A percentile compares a stretch with the other conserved stretches of the same genome.
Evolutionary conservation across 2,113 vertebrate species (phyloP).

Genomic region (Physeter macrocephalus): DNA sequence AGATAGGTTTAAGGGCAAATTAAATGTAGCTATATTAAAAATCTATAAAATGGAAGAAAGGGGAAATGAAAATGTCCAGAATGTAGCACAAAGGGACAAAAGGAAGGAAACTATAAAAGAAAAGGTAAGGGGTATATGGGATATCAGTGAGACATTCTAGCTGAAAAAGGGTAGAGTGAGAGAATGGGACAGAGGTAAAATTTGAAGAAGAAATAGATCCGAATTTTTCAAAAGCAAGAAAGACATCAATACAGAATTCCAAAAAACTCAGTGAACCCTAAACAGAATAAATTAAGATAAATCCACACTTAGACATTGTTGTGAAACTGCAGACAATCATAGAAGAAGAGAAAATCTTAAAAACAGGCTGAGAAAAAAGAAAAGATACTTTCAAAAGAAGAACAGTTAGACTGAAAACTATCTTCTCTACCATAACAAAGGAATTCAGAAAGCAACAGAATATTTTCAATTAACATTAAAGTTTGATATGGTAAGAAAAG

Average conservation of each 20-base stretch:
- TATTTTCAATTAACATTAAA: conserved; percentile 33
- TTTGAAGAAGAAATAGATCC: not conserved
- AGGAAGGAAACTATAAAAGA: not conserved
- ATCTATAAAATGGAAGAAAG: not conserved
- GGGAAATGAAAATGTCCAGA: not conserved
- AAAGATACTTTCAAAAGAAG: not conserved
- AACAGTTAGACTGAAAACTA: not conserved
- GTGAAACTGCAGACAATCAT: not conserved
- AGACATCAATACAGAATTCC: not conserved
- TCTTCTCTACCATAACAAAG: not conserved
- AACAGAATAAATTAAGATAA: not conserved
- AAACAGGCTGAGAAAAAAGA: not conserved
- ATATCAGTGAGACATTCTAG: not conserved
- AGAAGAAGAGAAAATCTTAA: not conserved
- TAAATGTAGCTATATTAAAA: not conserved
- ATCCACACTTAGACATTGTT: not conserved
- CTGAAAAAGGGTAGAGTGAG: not conserved
- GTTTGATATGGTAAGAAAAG: not conserved
- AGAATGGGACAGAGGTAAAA: not conserved
- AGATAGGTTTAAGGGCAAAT: not conserved
- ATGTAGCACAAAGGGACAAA: not conserved
- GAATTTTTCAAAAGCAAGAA: conserved; percentile 10
- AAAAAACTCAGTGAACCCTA: not conserved
- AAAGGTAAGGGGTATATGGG: not conserved
- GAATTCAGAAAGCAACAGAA: not conserved